Percentiles rank a stretch among this genome's conserved stretches.
Conservation (phyloP, 2,888 invertebrate genomes). For the Oligia fasciuncula region DNA sequence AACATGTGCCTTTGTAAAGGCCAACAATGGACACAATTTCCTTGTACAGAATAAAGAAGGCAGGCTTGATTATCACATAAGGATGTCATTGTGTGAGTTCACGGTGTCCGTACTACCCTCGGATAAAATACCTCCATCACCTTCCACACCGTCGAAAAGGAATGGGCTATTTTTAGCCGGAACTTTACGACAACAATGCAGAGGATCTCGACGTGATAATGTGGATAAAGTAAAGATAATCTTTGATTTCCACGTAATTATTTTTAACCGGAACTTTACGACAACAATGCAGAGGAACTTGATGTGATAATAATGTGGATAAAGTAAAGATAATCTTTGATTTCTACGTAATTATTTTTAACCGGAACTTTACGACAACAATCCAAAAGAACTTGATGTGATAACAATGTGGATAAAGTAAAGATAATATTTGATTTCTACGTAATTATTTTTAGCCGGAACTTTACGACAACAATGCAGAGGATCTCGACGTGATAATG, state of each 20-base stretch:
- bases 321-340: too few relatives aligned
- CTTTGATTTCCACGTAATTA: neutral
- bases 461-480: too few relatives aligned
- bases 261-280: too few relatives aligned
- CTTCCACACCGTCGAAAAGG: conserved; percentile 3
- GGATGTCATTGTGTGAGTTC: conserved; percentile 23
- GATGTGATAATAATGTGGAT: too few relatives aligned
- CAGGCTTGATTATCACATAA: conserved; percentile 40
- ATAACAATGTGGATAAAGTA: neutral
- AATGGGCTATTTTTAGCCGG: conserved; percentile 5
- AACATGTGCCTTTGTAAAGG: conserved; percentile 4
- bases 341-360: conserved; percentile 11
- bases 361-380: neutral
- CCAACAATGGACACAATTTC: conserved; percentile 40
- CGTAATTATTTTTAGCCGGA: too few relatives aligned
- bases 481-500: too few relatives aligned
- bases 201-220: neutral
- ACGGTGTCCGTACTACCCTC: conserved; percentile 16
- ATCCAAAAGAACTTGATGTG: neutral
- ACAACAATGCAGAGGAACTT: too few relatives aligned
- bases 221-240: neutral
- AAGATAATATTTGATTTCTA: neutral
- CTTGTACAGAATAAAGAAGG: conserved; percentile 20
- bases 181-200: neutral
- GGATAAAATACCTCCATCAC: conserved; percentile 31